Conservation (phyloP, 2,113 vertebrate genomes). For the Sphyrna mokarran region DNA sequence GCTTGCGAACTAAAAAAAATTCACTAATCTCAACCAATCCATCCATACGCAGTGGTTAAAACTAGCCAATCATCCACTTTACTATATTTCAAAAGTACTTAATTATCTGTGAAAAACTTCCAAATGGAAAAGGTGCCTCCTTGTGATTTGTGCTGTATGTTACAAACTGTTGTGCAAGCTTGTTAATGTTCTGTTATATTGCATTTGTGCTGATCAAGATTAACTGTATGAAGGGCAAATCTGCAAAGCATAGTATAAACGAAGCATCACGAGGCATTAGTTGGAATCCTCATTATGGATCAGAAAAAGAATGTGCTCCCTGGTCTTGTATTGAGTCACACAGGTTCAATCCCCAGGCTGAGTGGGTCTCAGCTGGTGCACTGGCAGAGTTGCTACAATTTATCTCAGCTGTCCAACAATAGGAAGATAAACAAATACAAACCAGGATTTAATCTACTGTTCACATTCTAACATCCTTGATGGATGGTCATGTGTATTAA, state of each 20-base stretch:
- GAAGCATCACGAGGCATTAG: not conserved
- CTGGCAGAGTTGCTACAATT: not conserved
- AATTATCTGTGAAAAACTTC: too few species aligned
- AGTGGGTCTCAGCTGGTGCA: not conserved
- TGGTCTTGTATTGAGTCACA: not conserved
- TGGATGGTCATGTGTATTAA: not conserved
- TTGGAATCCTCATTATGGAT: not conserved
- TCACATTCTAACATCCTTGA: not conserved
- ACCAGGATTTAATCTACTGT: not conserved
- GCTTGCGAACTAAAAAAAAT: not conserved
- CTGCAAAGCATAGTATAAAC: not conserved
- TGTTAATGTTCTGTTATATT: not conserved
- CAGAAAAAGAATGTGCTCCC: not conserved
- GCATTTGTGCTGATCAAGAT: not conserved
- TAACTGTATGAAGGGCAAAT: not conserved
- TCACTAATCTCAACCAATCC: too few species aligned
- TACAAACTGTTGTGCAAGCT: not conserved
- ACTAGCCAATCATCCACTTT: too few species aligned
- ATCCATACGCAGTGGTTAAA: too few species aligned
- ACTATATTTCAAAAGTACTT: too few species aligned
- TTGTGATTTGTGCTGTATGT: not conserved
- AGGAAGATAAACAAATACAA: not conserved
- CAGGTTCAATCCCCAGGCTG: not conserved
- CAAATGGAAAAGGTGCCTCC: too few species aligned
- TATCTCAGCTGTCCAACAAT: not conserved